These are phyloP conservation scores for Bruchidius siliquastri DNA, from an alignment of 2,888 invertebrate species.

Conservation along the genomic window DNA sequence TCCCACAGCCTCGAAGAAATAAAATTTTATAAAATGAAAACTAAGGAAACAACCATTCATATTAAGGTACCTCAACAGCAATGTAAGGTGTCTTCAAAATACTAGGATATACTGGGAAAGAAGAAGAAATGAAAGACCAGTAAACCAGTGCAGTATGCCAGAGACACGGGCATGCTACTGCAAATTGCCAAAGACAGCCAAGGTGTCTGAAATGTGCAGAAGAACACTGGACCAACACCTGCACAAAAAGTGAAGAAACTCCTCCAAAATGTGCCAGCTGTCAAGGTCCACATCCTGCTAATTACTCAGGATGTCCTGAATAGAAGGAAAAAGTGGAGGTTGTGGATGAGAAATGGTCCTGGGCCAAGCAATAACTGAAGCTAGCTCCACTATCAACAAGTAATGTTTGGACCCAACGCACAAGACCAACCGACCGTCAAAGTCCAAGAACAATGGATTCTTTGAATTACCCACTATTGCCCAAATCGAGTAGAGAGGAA, in stretches of 20 bases:
- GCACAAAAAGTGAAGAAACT: slow-evolving; percentile 20
- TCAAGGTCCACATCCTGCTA: slow-evolving; percentile 28
- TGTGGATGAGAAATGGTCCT: background rate
- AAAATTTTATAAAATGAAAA: too few relatives aligned
- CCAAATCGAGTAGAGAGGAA: background rate
- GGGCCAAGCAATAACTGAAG: background rate
- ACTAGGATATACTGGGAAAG: slow-evolving; percentile 12
- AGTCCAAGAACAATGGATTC: too few relatives aligned
- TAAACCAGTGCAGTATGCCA: slow-evolving; percentile 33
- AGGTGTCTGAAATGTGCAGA: slow-evolving; percentile 6
- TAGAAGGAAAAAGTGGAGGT: slow-evolving; percentile 11
- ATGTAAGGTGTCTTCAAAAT: slow-evolving; percentile 3
- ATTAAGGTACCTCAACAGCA: slow-evolving; percentile 1
- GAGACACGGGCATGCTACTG: slow-evolving; percentile 31
- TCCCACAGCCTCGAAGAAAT: too few relatives aligned
- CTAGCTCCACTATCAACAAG: background rate
- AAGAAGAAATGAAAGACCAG: slow-evolving; percentile 19
- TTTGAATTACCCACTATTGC: too few relatives aligned
- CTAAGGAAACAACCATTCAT: slow-evolving; percentile 7
- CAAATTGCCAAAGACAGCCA: slow-evolving; percentile 3
- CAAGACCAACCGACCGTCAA: background rate
- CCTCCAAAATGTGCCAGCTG: slow-evolving; percentile 33
- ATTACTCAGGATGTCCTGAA: slow-evolving; percentile 21
- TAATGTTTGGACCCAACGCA: background rate
- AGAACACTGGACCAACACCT: slow-evolving; percentile 28